Percentiles rank a stretch among this genome's conserved stretches.
phyloP scores from a whole-genome alignment of 2,888 invertebrate species.

The Chromoteleia sp. region DNA sequence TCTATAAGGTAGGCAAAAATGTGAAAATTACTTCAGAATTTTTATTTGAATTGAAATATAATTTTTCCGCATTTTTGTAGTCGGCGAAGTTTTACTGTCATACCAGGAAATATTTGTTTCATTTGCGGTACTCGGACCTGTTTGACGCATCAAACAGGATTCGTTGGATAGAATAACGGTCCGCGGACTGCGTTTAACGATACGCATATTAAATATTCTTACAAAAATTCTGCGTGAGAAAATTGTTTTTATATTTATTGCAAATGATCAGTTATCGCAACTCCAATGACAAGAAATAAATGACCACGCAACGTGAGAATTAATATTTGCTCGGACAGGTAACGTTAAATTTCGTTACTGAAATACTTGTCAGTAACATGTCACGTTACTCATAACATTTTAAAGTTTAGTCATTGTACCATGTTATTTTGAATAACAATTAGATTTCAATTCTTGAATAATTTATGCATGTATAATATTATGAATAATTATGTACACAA shows the following conservation, averaged over 20 bases:
- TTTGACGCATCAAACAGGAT: slow-evolving; percentile 25
- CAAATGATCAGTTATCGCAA: slow-evolving; percentile 1
- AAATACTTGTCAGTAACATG: slow-evolving; percentile 19
- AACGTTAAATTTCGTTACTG: slow-evolving; percentile 10
- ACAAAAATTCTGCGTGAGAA: slow-evolving; percentile 16
- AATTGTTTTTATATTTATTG: slow-evolving; percentile 36
- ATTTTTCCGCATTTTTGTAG: slow-evolving; percentile 17
- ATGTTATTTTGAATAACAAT: slow-evolving; percentile 6
- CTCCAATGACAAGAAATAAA: slow-evolving; percentile 7
- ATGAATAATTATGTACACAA: background rate
- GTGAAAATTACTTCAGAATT: background rate
- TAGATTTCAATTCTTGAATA: slow-evolving; percentile 9
- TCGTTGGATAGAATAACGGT: slow-evolving; percentile 29
- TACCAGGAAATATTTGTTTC: slow-evolving; percentile 17
- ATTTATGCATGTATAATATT: background rate
- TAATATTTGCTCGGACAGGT: slow-evolving; percentile 17
- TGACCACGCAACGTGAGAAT: slow-evolving; percentile 6
- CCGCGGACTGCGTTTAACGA: slow-evolving; percentile 9
- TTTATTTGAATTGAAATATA: background rate
- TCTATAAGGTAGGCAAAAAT: slow-evolving; percentile 14
- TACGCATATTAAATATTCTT: slow-evolving; percentile 16
- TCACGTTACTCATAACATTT: slow-evolving; percentile 19
- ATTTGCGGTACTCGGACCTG: background rate
- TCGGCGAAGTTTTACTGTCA: slow-evolving; percentile 3
- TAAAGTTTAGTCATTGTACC: slow-evolving; percentile 1